phyloP scores from a whole-genome alignment of 2,888 invertebrate species.

The Synanthedon formicaeformis region DNA sequence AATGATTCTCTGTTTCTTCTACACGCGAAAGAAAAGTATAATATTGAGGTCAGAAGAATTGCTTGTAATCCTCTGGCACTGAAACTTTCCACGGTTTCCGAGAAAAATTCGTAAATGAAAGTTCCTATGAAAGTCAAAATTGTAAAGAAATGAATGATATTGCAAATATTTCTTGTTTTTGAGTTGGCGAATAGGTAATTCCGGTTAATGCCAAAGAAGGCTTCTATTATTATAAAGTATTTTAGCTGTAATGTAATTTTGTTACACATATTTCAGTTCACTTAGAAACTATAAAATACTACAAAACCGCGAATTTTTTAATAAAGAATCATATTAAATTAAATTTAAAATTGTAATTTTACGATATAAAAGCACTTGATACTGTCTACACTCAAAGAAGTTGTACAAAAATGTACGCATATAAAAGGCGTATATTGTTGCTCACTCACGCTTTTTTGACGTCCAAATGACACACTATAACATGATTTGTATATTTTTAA shows the following conservation, averaged over 20 bases:
- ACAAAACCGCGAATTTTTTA: too few species aligned
- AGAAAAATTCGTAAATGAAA: slow-evolving; percentile 16
- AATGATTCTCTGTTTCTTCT: slow-evolving; percentile 16
- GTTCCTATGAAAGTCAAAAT: slow-evolving; percentile 7
- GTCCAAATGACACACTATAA: not conserved
- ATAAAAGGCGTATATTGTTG: not conserved
- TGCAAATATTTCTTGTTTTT: slow-evolving; percentile 17
- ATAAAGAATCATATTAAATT: too few species aligned
- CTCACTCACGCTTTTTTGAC: not conserved
- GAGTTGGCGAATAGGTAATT: slow-evolving; percentile 20
- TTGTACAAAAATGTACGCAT: too few species aligned
- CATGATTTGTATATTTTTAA: not conserved
- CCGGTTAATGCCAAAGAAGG: slow-evolving; percentile 34
- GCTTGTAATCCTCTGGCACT: slow-evolving; percentile 14
- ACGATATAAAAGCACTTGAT: too few species aligned
- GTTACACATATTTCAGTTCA: too few species aligned
- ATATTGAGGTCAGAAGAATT: slow-evolving; percentile 16
- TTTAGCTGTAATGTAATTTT: not conserved
- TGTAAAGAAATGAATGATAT: slow-evolving; percentile 14
- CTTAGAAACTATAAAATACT: too few species aligned
- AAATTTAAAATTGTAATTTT: too few species aligned
- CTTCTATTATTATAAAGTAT: slow-evolving; percentile 26
- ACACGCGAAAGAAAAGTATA: slow-evolving; percentile 15
- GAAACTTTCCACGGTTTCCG: slow-evolving; percentile 2
- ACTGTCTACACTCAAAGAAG: too few species aligned